Conservation (phyloP, 2,113 vertebrate species). For the Poicephalus gulielmi region DNA sequence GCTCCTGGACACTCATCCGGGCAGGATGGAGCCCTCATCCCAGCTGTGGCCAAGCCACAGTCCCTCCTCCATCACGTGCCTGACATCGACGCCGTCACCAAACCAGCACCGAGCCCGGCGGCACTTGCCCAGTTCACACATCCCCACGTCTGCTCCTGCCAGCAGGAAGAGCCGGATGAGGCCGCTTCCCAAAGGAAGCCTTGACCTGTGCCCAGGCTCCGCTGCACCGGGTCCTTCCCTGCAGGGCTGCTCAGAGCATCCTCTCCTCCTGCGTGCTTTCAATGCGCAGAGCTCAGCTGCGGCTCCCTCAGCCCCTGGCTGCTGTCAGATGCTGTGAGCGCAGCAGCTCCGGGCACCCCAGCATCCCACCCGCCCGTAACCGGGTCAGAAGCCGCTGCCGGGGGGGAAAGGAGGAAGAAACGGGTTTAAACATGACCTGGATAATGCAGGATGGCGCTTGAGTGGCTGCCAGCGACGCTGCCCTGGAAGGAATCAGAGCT, state of each 20-base stretch:
- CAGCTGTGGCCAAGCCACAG: background rate
- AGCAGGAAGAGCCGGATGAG: background rate
- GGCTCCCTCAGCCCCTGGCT: background rate
- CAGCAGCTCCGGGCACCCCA: background rate
- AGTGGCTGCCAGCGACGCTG: background rate
- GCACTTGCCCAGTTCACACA: background rate
- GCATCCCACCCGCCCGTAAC: background rate
- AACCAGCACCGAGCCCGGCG: background rate
- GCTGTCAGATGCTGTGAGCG: background rate
- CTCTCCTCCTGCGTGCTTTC: background rate
- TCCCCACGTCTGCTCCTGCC: background rate
- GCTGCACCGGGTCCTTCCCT: background rate
- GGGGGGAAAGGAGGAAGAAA: background rate
- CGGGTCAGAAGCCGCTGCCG: background rate
- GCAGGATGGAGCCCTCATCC: background rate
- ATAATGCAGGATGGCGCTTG: background rate
- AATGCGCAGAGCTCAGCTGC: background rate
- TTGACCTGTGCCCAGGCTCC: background rate
- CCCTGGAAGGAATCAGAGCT: background rate
- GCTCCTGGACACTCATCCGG: background rate
- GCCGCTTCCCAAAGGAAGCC: background rate
- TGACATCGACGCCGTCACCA: background rate
- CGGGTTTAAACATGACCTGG: conserved; percentile 27
- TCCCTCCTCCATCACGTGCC: background rate
- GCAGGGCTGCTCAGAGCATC: background rate